Percentiles rank a stretch among this genome's conserved stretches.
Conservation (phyloP, 2,113 vertebrate species). For the Tupaia tana region DNA sequence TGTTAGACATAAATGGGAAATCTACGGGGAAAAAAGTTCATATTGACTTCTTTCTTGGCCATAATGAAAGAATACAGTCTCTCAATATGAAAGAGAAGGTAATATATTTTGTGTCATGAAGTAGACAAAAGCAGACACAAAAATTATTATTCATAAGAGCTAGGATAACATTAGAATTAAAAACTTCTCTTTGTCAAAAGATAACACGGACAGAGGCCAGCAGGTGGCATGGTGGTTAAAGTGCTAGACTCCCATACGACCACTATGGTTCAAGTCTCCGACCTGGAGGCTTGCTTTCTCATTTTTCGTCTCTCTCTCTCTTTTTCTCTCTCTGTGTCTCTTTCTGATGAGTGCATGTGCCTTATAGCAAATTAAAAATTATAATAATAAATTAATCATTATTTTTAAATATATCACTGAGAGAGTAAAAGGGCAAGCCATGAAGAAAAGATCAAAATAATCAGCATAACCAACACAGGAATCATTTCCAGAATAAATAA, state of each 20-base stretch:
- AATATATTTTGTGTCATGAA: neutral
- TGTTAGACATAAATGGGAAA: neutral
- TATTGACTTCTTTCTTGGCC: neutral
- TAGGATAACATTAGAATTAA: neutral
- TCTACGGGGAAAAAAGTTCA: neutral
- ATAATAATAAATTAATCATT: too few species aligned
- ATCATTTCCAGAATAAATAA: neutral
- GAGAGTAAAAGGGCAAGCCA: neutral
- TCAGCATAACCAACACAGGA: neutral
- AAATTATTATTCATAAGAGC: neutral
- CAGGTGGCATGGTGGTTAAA: too few species aligned
- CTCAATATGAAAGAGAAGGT: neutral
- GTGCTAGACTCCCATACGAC: too few species aligned
- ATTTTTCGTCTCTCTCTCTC: too few species aligned
- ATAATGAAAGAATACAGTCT: neutral
- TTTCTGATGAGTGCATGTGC: too few species aligned
- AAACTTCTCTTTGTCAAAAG: neutral
- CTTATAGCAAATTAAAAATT: too few species aligned
- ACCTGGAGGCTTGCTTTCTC: too few species aligned
- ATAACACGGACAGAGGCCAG: neutral
- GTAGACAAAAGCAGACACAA: neutral
- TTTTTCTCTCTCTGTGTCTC: too few species aligned
- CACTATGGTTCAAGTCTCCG: too few species aligned
- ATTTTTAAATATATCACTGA: neutral
- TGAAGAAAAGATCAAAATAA: neutral